Evolutionary conservation across 2,113 vertebrate genomes (phyloP), one percentile per base, ranked within the genome.

Genomic region (Naja naja): DNA sequence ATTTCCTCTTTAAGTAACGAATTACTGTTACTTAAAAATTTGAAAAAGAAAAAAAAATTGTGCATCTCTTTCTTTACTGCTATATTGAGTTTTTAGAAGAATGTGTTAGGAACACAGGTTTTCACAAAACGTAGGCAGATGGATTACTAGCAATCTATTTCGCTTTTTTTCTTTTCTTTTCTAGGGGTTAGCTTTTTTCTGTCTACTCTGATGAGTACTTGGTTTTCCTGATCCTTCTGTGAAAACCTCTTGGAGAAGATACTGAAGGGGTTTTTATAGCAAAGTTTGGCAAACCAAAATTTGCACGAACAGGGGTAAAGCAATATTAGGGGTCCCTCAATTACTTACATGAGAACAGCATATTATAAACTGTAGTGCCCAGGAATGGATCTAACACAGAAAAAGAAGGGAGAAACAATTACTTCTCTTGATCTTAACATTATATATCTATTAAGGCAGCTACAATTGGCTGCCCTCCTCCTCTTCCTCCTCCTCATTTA

Each of bases 61-160:
- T 39, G 69, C n/a, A 20, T 3, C 14, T 74, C 7, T 74, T 12
- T 69, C 30, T 34, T 74, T 39, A 39, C 55, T 55, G 54, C 86
- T 91, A 49, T 43, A 95, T 91, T 89, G 92, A 91, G 89, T 52
- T 52, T 85, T 89, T 92, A 90, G 22, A 25, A 55, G n/a, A 85
- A 92, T 89, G 27, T 91, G 95, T 95, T 1, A 74, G 90, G 94
- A 93, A 92, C 94, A 56, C 60, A 94, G 93, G 90, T 93, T 94
- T 90, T 94, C 87, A 93, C 92, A 94, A 95, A 93, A 88, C 23
- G 87, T 88, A 88, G 23, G 8, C 23, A 85, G 81, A 45, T 16
- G 43, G 58, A 93, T 94, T 87, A 85, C 54, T 93, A 49, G n/a
- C n/a, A 94, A 94, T 90, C 18, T 23, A 20, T 91, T 93, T 56